Evolutionary conservation across 2,888 invertebrate genomes (phyloP).

Genomic region (Luperina nickerlii): DNA sequence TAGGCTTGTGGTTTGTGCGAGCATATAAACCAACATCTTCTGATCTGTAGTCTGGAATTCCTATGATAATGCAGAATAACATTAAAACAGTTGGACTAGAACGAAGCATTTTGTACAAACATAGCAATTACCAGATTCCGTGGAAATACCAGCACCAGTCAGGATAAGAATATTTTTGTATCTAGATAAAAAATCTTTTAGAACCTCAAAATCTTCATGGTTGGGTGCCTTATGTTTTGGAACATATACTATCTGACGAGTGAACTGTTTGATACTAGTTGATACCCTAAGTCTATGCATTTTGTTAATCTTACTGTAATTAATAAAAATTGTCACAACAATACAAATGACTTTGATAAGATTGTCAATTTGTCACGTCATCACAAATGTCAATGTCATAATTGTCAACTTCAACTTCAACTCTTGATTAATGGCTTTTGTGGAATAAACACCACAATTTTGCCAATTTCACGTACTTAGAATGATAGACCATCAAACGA

Average conservation of each 20-base stretch:
- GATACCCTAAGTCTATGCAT: slow-evolving; percentile 69
- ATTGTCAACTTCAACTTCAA: no score
- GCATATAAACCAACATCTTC: slow-evolving; percentile 98
- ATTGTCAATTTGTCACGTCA: not conserved
- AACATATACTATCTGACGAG: slow-evolving; percentile 87
- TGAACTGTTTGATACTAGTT: slow-evolving; percentile 55
- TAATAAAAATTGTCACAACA: not conserved
- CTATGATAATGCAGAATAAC: slow-evolving; percentile 81
- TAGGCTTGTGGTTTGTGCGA: slow-evolving; percentile 95
- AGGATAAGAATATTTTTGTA: slow-evolving; percentile 92
- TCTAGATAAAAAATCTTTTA: slow-evolving; percentile 91
- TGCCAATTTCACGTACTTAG: no score
- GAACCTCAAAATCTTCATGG: slow-evolving; percentile 89
- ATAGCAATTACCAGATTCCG: slow-evolving; percentile 94
- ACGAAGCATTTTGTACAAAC: not conserved
- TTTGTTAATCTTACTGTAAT: slow-evolving; percentile 32
- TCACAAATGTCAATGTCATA: not conserved
- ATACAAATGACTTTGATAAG: not conserved
- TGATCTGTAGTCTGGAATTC: slow-evolving; percentile 98
- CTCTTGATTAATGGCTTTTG: no score
- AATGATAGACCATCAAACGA: no score
- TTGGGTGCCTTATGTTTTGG: slow-evolving; percentile 93
- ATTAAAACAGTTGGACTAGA: not conserved
- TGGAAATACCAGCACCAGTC: slow-evolving; percentile 99
- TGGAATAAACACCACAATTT: no score